These are phyloP conservation scores for Callithrix jacchus DNA, from an alignment of 2,113 vertebrate genomes.

Conservation along the genomic window DNA sequence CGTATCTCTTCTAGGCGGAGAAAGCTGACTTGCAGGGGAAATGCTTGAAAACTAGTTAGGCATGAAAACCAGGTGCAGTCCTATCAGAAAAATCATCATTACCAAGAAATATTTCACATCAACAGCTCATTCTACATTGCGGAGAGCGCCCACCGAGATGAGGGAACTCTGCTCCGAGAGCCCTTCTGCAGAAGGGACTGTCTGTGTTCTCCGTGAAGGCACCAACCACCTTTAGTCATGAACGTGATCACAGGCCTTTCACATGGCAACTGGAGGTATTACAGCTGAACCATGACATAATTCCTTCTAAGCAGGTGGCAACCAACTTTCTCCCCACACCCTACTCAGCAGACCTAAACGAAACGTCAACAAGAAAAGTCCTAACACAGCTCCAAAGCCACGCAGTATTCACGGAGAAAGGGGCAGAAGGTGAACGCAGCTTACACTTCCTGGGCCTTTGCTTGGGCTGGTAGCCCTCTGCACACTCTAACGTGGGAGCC, in stretches of 20 bases:
- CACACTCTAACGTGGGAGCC: rapidly evolving
- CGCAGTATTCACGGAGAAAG: rapidly evolving
- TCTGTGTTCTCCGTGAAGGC: rapidly evolving
- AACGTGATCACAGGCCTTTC: too few relatives aligned
- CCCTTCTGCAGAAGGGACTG: rapidly evolving
- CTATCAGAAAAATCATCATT: rapidly evolving
- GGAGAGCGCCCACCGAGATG: rapidly evolving
- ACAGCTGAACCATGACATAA: neutral
- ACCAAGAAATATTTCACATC: rapidly evolving
- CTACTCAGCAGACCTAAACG: rapidly evolving
- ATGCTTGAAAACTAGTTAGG: neutral
- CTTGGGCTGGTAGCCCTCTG: rapidly evolving
- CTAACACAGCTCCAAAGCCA: neutral
- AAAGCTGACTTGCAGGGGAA: neutral
- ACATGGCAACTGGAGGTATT: neutral
- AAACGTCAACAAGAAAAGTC: too few relatives aligned
- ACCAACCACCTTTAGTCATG: rapidly evolving
- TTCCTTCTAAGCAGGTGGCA: neutral
- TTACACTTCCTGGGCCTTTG: rapidly evolving
- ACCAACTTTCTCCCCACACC: neutral
- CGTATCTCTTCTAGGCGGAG: neutral
- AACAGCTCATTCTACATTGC: rapidly evolving
- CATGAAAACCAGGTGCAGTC: neutral
- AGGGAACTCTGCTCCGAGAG: rapidly evolving
- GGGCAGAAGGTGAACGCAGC: neutral